Evolutionary conservation across 2,888 invertebrate species (phyloP), one percentile per base, ranked within the genome.

Genomic region (Brachypalpus laphriformis): DNA sequence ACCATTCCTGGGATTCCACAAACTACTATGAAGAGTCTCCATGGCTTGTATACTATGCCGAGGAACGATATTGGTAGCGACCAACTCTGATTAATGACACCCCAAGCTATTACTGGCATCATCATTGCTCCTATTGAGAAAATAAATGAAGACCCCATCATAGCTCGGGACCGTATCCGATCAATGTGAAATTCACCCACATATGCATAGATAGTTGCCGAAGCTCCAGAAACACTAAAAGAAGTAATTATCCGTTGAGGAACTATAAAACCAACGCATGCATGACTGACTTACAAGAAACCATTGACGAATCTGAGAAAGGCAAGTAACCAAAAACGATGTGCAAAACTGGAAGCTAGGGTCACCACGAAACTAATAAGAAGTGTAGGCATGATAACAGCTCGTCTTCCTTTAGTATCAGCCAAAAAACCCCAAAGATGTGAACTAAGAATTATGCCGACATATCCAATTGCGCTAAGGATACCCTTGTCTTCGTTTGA

Each of bases 341-440:
- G 91, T 1, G 93, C 89, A 31, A 94, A 88, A 87, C 93, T 93
- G 6, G 93, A 93, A 2, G 92, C 82, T 25, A 93, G 78, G 18
- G 93, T 93, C 4, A 92, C 89, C 1, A 92, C 45, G 25, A 92
- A 92, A 76, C 93, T 93, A 2, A 91, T 86, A 1, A 93, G 70
- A 45, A 94, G 89, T 37, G 93, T 92, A 3, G 93, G 90, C n/a
- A 93, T 88, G 14, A 93, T 91, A 1, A 92, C 91, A 20, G 90
- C 91, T 86, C 92, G 91, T 34, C 93, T 88, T 1, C 94, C 94
- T 75, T 90, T 91, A 1, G 93, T 93, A 87, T 94, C 94, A 0
- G 93, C 94, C 42, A 94, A 87, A 87, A 93, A 93, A 6, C 94
- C 94, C 94, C 93, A 94, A 25, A 94, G 88, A 89, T 93, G 93